phyloP scores from a whole-genome alignment of 2,113 vertebrate genomes.

The Crypturellus undulatus region DNA sequence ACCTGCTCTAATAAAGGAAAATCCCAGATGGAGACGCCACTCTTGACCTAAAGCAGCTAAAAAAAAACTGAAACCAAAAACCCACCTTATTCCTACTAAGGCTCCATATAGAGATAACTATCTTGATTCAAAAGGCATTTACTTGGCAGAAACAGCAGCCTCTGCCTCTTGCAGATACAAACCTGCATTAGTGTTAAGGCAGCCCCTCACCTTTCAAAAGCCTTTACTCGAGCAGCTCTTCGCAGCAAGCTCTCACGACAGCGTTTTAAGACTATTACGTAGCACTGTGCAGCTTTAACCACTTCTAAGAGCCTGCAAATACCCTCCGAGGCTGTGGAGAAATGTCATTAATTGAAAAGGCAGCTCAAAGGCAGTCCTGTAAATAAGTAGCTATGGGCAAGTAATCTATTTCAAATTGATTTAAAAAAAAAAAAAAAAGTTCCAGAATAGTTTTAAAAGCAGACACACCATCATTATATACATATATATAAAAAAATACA shows the following conservation, averaged over 20 bases:
- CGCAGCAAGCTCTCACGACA: neutral
- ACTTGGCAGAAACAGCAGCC: neutral
- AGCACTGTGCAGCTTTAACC: neutral
- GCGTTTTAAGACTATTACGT: neutral
- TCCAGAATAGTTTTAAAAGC: neutral
- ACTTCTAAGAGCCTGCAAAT: neutral
- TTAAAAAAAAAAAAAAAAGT: too few relatives aligned
- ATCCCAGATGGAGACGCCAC: neutral
- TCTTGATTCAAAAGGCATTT: fast-evolving
- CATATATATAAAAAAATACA: neutral
- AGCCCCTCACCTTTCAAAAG: neutral
- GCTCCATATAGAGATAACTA: neutral
- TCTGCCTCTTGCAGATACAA: neutral
- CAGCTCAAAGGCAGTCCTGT: neutral
- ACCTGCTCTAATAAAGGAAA: neutral
- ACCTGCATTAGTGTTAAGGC: neutral
- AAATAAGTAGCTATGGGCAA: neutral
- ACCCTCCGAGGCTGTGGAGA: neutral
- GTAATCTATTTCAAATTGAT: neutral
- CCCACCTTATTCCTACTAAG: neutral
- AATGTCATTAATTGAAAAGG: neutral
- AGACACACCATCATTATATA: neutral
- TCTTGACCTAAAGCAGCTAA: neutral
- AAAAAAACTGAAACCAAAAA: neutral
- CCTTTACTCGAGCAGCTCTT: neutral